Evolutionary conservation across 2,113 vertebrate genomes (phyloP).

Genomic region (Tachuris rubrigastra): DNA sequence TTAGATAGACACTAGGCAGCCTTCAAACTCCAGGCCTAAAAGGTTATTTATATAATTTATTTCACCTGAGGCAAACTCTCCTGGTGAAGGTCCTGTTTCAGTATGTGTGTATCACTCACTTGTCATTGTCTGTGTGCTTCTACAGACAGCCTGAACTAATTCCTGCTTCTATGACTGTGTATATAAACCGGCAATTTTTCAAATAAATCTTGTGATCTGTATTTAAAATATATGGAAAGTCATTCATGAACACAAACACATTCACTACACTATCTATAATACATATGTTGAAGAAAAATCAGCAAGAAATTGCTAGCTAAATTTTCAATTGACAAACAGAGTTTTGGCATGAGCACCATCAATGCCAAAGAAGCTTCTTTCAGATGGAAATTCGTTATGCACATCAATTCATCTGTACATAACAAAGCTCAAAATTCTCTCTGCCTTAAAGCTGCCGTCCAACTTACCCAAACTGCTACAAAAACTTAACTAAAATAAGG

Average conservation of each 20-base stretch:
- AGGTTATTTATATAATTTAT: conserved; percentile 73
- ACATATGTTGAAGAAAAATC: neutral
- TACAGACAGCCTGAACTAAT: neutral
- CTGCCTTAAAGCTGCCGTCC: neutral
- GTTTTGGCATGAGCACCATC: neutral
- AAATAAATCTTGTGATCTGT: conserved; percentile 67
- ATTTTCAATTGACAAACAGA: neutral
- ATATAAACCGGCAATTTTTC: conserved; percentile 41
- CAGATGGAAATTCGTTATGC: neutral
- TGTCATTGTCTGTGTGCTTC: neutral
- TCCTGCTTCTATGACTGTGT: conserved; percentile 44
- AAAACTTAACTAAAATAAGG: neutral
- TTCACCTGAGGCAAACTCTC: conserved; percentile 2
- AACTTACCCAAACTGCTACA: neutral
- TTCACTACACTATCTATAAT: neutral
- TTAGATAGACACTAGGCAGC: neutral
- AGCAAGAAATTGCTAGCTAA: neutral
- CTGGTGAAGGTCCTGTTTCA: conserved; percentile 9
- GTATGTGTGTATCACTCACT: neutral
- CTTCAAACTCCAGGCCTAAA: neutral
- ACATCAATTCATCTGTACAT: neutral
- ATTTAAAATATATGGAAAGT: conserved; percentile 7
- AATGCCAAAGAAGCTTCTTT: neutral
- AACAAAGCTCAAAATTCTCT: neutral
- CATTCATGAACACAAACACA: conserved; percentile 4